Conservation (phyloP, 2,888 invertebrate species). For the Lithophane semibrunnea region DNA sequence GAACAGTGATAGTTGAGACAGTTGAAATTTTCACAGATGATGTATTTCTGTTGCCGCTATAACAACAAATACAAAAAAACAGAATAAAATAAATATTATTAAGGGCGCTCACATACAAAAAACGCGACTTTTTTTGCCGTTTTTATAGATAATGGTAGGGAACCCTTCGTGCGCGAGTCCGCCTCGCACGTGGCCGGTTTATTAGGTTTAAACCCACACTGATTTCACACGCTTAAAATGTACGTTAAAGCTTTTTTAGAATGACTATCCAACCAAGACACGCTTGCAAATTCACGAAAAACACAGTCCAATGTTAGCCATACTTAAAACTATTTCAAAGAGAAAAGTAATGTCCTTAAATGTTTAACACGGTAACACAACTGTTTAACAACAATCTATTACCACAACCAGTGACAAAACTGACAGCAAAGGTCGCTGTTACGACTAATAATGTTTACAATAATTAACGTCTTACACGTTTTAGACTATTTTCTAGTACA, state of each 20-base stretch:
- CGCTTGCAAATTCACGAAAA: background rate
- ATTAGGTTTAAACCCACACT: background rate
- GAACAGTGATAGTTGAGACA: no score
- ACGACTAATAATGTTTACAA: conserved; percentile 57
- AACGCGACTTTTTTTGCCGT: no score
- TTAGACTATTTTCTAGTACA: conserved; percentile 15
- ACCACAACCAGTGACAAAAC: conserved; percentile 15
- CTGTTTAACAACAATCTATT: conserved; percentile 28
- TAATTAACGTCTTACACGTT: conserved; percentile 31
- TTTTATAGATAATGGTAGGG: no score
- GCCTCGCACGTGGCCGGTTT: no score
- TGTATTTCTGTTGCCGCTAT: no score
- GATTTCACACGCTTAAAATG: background rate
- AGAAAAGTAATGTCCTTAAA: background rate
- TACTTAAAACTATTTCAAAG: background rate
- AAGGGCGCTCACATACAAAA: no score
- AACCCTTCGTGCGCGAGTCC: no score
- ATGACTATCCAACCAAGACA: background rate
- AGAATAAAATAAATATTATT: no score
- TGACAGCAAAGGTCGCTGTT: conserved; percentile 42
- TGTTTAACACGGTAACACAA: background rate
- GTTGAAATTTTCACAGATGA: no score
- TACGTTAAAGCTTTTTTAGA: background rate
- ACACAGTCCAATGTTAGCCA: background rate
- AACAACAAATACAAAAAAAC: no score